Evolutionary conservation across 35 echinoderm and acorn worm species (phyloP).

Genomic region (Chiridota heheva): DNA sequence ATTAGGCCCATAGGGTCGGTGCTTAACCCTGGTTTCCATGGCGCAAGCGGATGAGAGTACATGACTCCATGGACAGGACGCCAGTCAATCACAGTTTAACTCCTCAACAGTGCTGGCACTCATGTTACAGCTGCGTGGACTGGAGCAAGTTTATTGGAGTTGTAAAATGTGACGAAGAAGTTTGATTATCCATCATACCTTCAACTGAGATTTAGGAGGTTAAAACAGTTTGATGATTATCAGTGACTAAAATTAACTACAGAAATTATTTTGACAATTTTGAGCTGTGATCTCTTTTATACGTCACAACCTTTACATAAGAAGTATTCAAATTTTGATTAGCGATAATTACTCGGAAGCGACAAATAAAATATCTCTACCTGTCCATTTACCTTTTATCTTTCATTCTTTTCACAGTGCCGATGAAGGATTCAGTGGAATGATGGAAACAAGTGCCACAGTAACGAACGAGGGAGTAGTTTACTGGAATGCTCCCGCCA

Average conservation of each 20-base stretch:
- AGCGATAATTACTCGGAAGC: background rate
- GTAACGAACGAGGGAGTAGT: slow-evolving; percentile 54
- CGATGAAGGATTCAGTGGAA: slow-evolving; percentile 72
- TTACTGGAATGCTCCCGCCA: slow-evolving; percentile 90
- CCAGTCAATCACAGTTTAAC: too few species aligned
- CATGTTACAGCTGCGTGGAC: too few species aligned
- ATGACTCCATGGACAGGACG: too few species aligned
- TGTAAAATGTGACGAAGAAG: background rate
- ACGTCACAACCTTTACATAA: background rate
- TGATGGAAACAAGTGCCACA: slow-evolving; percentile 78
- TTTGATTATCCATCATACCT: too few species aligned
- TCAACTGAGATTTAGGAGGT: background rate
- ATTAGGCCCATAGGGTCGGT: background rate
- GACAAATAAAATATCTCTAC: background rate
- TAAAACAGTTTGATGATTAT: background rate
- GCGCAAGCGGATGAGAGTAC: too few species aligned
- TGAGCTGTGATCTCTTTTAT: too few species aligned
- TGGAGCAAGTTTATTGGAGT: background rate
- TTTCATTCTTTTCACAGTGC: slow-evolving; percentile 53
- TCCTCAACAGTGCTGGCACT: too few species aligned
- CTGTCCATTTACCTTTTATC: background rate
- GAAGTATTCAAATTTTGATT: background rate
- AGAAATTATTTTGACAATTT: background rate
- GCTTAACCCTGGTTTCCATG: background rate
- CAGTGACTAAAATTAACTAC: background rate